Conservation (phyloP, 2,888 invertebrate genomes). For the Dichetophora obliterata region DNA sequence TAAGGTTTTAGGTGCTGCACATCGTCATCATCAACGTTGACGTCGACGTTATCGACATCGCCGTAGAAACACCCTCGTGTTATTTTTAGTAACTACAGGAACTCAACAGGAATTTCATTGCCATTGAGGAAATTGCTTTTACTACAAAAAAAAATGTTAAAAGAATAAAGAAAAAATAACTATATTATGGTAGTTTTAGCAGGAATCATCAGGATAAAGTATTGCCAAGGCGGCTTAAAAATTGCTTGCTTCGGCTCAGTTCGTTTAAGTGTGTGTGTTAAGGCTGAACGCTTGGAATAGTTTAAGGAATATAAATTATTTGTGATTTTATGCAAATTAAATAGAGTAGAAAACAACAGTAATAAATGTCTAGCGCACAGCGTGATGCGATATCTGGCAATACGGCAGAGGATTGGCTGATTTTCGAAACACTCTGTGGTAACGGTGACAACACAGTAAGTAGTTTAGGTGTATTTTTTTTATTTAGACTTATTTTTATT, state of each 20-base stretch:
- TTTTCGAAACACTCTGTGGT: conserved; percentile 77
- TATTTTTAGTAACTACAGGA: conserved; percentile 37
- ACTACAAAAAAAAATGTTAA: not conserved
- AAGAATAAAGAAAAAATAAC: not conserved
- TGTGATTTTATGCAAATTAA: conserved; percentile 8
- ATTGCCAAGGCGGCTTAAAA: not conserved
- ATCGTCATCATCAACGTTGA: conserved; percentile 43
- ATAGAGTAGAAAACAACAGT: not conserved
- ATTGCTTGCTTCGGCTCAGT: not conserved
- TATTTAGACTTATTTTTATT: not conserved
- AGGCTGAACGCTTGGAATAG: conserved; percentile 1
- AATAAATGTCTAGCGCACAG: not conserved
- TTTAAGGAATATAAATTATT: not conserved
- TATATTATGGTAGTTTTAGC: not conserved
- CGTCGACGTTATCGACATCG: conserved; percentile 37
- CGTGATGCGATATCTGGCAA: conserved; percentile 63
- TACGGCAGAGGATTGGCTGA: conserved; percentile 80
- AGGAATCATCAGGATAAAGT: not conserved
- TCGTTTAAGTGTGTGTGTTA: not conserved
- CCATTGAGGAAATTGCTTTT: conserved; percentile 35
- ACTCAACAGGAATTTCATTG: conserved; percentile 29
- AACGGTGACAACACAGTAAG: not conserved
- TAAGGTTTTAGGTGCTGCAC: not conserved
- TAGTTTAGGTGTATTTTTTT: not conserved
- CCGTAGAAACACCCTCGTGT: conserved; percentile 58